Evolutionary conservation across 2,888 invertebrate species (phyloP).

Genomic region (Camponotus fellah): DNA sequence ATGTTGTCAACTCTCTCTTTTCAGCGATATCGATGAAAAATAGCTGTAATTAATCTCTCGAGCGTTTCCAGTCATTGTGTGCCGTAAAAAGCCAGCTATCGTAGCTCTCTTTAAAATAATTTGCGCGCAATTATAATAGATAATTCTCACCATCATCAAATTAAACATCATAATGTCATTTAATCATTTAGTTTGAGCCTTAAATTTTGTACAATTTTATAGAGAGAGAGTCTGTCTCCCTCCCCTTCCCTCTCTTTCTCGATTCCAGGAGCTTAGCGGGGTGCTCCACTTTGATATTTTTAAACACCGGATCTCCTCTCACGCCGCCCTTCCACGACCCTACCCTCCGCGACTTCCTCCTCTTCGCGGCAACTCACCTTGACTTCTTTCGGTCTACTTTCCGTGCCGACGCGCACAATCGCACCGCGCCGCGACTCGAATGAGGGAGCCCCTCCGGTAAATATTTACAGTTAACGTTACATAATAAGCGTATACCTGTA

Average conservation of each 20-base stretch:
- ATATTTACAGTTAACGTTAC: conserved; percentile 84
- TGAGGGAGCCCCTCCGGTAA: conserved; percentile 77
- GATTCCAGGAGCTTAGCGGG: conserved; percentile 69
- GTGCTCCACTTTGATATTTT: conserved; percentile 83
- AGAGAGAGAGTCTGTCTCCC: background rate
- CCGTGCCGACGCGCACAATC: conserved; percentile 67
- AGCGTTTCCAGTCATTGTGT: background rate
- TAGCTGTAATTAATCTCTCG: background rate
- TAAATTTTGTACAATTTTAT: background rate
- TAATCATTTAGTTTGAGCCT: background rate
- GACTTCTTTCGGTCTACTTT: conserved; percentile 80
- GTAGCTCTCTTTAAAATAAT: background rate
- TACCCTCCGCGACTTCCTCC: conserved; percentile 30
- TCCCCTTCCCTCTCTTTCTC: conserved; percentile 30
- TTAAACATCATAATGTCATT: background rate
- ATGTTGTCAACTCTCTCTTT: background rate
- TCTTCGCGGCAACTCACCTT: conserved; percentile 38
- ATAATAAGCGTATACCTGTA: conserved; percentile 77
- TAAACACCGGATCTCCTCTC: conserved; percentile 72
- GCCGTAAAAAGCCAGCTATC: background rate
- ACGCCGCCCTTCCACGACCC: conserved; percentile 57
- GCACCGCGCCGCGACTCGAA: conserved; percentile 51
- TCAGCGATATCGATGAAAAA: background rate
- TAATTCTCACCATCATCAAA: background rate
- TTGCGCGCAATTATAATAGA: background rate